Evolutionary conservation across 2,888 invertebrate species (phyloP), one percentile per base, ranked within the genome.

Genomic region (Cryptus viduatorius): DNA sequence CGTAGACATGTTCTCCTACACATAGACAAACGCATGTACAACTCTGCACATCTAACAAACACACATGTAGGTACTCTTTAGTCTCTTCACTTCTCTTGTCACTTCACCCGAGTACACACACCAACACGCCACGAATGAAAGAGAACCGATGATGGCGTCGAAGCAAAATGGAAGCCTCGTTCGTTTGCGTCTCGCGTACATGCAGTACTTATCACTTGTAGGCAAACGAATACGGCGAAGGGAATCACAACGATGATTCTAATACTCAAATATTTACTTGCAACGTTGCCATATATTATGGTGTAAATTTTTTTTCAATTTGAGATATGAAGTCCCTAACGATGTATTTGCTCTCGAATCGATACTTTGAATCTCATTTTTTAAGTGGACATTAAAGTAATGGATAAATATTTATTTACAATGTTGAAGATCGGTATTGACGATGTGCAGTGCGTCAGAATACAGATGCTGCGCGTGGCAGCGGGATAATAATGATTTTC

Each of bases 401-500:
- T 37, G 8, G 8, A 37, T 4, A 37, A 37, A 37, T 37, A 37
- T 37, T 37, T 37, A 37, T 37, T 37, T 37, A 37, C 37, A 37
- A 4, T 37, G 5, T 37, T 37, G 37, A 37, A 37, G 37, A 37
- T 5, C 37, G 37, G 37, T 37, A 37, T 37, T 37, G 37, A n/a
- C n/a, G n/a, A n/a, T 37, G 0, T 24, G 16, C 16, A 3, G 50
- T 48, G 14, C 37, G 31, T 48, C 42, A 68, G n/a, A 71, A 65
- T 42, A 59, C 24, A 46, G 48, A 31, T 24, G 44, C 12, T 69
- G 48, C 69, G 68, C 48, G 1, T 37, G 37, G 37, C 37, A 61
- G 31, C 24, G 10, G 59, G 10, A 75, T 46, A 48, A 75, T 65
- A 61, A 80, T 69, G 80, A 86, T 73, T 89, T 89, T 89, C 89